Evolutionary conservation across 1,140 invertebrate species (phyloP), one percentile per base, ranked within the genome.

Genomic region (Pseudoatta argentina): DNA sequence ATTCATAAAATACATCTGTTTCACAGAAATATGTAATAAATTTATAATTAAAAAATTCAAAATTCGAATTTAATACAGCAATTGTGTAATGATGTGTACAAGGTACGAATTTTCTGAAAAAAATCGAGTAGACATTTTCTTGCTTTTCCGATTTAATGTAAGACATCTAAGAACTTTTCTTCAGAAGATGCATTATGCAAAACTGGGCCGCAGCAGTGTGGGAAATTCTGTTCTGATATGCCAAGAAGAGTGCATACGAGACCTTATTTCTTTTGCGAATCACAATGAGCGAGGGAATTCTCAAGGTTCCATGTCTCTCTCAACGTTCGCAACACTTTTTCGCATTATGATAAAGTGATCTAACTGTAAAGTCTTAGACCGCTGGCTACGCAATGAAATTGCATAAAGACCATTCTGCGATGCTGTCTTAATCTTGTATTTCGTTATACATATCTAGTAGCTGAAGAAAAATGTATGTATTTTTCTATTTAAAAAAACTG

Each of bases 311-410:
- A 51, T 57, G 64, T 81, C 64, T 21, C 34, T 55, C 48, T 59
- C 16, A 24, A 2, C 77, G 16, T 81, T 27, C 12, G 27, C 34
- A 8, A 21, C 30, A 34, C 16, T 81, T 71, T 64, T 81, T 34
- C 21, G 51, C 78, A 18, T 71, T 24, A 59, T 10, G 53, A 81
- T 71, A 57, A 81, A 81, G 21, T 39, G 30, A 81, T 71, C 78
- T 81, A 81, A 81, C 64, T 81, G 78, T 81, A 81, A 81, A 67
- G 64, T 44, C 51, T 71, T 71, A 79, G 63, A 39, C n/a, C 78
- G 30, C 78, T 81, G 64, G 78, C 64, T 81, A 71, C 44, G 44
- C 76, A 79, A 67, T 21, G 16, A 81, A 81, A 81, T 44, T 71
- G 34, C 64, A 71, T 81, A 81, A 81, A 81, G 27, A 34, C n/a